Evolutionary conservation across 2,888 invertebrate genomes (phyloP).

Genomic region (Ornithoptera alexandrae): DNA sequence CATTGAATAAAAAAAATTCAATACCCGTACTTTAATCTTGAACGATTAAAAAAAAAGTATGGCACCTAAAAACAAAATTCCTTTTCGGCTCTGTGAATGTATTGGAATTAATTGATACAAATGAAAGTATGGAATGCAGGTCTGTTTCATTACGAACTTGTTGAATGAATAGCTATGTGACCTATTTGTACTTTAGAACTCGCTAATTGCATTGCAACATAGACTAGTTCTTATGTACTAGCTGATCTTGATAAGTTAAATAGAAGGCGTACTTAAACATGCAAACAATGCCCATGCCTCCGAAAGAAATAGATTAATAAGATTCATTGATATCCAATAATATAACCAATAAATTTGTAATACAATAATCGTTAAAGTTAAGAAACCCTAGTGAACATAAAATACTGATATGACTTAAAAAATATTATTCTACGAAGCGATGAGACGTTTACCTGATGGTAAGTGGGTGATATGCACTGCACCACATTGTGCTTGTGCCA

Average conservation of each 20-base stretch:
- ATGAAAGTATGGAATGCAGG: constrained; percentile 52
- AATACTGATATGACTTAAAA: no score
- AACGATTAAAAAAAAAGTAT: no score
- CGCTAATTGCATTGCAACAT: constrained; percentile 31
- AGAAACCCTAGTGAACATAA: no score
- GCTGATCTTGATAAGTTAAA: constrained; percentile 14
- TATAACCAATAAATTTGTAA: no score
- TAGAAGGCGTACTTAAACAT: constrained; percentile 2
- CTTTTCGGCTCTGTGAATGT: constrained; percentile 5
- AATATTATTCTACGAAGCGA: no score
- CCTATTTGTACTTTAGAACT: not conserved
- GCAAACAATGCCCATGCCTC: not conserved
- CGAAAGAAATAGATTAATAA: not conserved
- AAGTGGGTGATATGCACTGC: no score
- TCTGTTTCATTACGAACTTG: constrained; percentile 44
- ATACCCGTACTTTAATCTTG: no score
- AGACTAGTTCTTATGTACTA: constrained; percentile 10
- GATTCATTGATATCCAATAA: not conserved
- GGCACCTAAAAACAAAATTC: constrained; percentile 33
- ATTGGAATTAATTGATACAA: constrained; percentile 39
- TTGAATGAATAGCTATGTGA: constrained; percentile 37
- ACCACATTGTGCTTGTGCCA: no score
- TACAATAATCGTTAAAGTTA: no score
- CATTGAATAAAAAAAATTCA: no score
- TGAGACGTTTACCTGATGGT: no score